A percentile compares a stretch with the other conserved stretches of the same genome.
Conservation (phyloP, 2,797 vertebrate genomes). For the Synaphobranchus kaupii region DNA sequence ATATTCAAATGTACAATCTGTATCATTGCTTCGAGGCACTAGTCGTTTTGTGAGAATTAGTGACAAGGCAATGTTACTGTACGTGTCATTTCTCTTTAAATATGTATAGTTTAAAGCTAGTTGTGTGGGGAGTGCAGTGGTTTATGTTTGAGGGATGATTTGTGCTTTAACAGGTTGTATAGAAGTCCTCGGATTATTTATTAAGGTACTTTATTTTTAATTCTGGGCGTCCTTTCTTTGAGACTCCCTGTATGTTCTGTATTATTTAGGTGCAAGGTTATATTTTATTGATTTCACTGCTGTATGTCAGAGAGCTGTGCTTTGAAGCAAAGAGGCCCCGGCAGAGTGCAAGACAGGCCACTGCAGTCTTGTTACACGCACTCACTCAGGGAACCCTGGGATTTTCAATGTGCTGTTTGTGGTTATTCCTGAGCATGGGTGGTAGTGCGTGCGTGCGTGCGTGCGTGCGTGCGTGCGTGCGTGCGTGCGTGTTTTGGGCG, state of each 20-base stretch:
- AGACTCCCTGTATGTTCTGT: slow-evolving; percentile 17
- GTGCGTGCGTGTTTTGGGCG: neutral
- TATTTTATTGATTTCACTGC: slow-evolving; percentile 46
- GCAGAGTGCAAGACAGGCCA: neutral
- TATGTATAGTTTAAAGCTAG: neutral
- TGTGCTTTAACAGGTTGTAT: neutral
- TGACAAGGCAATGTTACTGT: neutral
- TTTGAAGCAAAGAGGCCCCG: neutral
- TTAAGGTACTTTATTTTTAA: slow-evolving; percentile 24
- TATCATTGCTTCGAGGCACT: neutral
- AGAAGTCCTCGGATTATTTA: neutral
- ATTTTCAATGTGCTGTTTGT: neutral
- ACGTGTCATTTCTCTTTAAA: neutral
- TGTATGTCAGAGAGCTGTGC: neutral
- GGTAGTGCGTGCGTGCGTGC: neutral
- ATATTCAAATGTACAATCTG: neutral
- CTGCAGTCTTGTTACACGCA: neutral
- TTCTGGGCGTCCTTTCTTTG: neutral
- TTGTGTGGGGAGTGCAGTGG: neutral
- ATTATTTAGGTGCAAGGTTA: slow-evolving; percentile 46
- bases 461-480: neutral
- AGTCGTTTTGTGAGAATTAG: neutral
- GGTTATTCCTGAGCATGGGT: neutral
- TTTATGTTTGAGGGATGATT: neutral
- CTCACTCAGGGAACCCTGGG: neutral